These are phyloP conservation scores for Malthinus flaveolus DNA, from an alignment of 2,888 invertebrate genomes.

Conservation along the genomic window DNA sequence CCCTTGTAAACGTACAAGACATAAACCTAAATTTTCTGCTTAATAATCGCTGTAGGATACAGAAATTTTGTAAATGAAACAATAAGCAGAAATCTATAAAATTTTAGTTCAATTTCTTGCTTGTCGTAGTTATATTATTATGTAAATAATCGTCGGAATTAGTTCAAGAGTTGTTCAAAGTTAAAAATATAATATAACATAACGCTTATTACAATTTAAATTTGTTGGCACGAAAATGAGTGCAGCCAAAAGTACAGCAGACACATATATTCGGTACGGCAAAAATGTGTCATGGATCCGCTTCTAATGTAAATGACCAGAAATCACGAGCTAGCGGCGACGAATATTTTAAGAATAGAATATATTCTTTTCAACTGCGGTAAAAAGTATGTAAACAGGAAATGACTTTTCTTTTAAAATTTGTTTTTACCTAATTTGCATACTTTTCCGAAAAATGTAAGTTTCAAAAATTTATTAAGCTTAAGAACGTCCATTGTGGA, in stretches of 20 bases:
- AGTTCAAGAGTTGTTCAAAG: not conserved
- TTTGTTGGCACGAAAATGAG: slow-evolving; percentile 17
- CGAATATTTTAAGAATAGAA: slow-evolving; percentile 13
- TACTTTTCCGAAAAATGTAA: not conserved
- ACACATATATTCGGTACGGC: slow-evolving; percentile 15
- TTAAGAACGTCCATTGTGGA: not conserved
- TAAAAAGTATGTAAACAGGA: slow-evolving; percentile 1
- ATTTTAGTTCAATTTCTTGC: too few species aligned
- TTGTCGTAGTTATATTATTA: too few species aligned
- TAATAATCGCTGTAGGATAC: too few species aligned
- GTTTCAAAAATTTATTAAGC: not conserved
- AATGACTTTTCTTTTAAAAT: not conserved
- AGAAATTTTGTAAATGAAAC: too few species aligned
- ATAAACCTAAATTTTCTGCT: too few species aligned
- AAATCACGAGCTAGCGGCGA: slow-evolving; percentile 6
- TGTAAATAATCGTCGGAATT: not conserved
- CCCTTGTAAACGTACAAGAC: too few species aligned
- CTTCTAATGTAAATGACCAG: slow-evolving; percentile 19
- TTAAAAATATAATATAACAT: slow-evolving; percentile 4
- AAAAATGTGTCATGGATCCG: slow-evolving; percentile 17
- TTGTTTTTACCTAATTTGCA: not conserved
- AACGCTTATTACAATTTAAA: slow-evolving; percentile 23
- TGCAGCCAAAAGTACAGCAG: slow-evolving; percentile 1
- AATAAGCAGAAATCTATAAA: too few species aligned
- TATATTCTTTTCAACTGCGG: slow-evolving; percentile 2